Evolutionary conservation across 2,888 invertebrate genomes (phyloP).

Genomic region (Hanleya hanleyi): DNA sequence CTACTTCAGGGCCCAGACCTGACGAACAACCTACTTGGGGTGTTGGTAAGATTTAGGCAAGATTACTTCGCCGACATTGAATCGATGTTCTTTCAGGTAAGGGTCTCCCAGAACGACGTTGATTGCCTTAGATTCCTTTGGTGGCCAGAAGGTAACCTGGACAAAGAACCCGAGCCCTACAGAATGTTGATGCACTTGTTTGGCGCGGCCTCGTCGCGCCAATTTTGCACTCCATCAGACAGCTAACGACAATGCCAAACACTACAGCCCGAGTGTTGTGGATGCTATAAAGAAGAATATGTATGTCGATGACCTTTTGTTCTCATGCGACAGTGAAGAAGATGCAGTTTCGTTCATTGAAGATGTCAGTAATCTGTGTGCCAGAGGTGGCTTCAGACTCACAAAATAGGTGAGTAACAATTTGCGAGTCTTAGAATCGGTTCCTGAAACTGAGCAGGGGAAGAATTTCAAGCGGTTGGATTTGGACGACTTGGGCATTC

Average conservation of each 20-base stretch:
- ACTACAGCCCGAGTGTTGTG: not conserved
- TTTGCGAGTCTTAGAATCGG: slow-evolving; percentile 4
- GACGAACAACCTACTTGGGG: no score
- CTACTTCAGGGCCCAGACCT: no score
- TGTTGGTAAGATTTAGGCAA: slow-evolving; percentile 19
- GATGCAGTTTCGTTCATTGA: not conserved
- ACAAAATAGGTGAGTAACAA: slow-evolving; percentile 19
- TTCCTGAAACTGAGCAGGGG: no score
- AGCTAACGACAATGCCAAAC: not conserved
- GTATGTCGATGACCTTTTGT: no score
- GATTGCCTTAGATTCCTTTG: slow-evolving; percentile 22
- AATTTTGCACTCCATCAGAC: slow-evolving; percentile 7
- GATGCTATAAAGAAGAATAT: slow-evolving; percentile 19
- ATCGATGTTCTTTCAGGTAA: slow-evolving; percentile 21
- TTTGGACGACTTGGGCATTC: not conserved
- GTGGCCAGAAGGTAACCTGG: slow-evolving; percentile 11
- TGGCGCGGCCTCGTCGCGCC: slow-evolving; percentile 19
- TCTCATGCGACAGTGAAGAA: no score
- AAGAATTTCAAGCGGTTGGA: no score
- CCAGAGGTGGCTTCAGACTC: slow-evolving; percentile 9
- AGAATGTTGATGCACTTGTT: slow-evolving; percentile 23
- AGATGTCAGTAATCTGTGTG: no score
- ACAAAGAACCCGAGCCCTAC: slow-evolving; percentile 16
- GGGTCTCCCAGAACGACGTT: slow-evolving; percentile 16
- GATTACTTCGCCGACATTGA: slow-evolving; percentile 21